Evolutionary conservation across 2,113 vertebrate genomes (phyloP).

Genomic region (Jaculus jaculus): DNA sequence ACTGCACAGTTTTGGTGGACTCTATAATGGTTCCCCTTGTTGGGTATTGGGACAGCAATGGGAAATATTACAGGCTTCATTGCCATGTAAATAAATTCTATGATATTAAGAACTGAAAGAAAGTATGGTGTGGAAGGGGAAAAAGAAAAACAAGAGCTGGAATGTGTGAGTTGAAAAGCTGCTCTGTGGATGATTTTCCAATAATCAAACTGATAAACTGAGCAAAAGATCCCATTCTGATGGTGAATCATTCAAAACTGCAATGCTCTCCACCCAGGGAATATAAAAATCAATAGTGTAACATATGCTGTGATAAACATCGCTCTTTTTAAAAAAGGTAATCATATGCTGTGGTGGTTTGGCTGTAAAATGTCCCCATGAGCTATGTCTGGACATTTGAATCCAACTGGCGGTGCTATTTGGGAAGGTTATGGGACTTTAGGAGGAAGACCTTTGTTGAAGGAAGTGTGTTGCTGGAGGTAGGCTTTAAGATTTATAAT

Average conservation of each 20-base stretch:
- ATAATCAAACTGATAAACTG: not conserved
- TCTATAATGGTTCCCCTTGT: rapidly evolving
- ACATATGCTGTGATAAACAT: not conserved
- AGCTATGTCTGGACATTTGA: too few relatives aligned
- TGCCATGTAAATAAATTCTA: not conserved
- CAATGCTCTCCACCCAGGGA: not conserved
- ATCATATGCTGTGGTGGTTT: not conserved
- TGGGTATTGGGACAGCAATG: not conserved
- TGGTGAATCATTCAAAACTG: not conserved
- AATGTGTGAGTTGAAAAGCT: not conserved
- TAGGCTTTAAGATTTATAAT: too few relatives aligned
- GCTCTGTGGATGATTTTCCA: not conserved
- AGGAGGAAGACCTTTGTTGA: too few relatives aligned
- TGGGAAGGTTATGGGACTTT: too few relatives aligned
- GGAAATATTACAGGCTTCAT: not conserved
- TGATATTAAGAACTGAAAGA: not conserved
- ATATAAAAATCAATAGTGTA: not conserved
- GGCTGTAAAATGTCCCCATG: too few relatives aligned
- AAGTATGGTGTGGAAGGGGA: not conserved
- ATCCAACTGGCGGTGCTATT: too few relatives aligned
- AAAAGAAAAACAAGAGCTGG: not conserved
- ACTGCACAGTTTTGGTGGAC: not conserved
- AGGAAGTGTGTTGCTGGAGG: too few relatives aligned
- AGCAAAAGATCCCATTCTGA: not conserved
- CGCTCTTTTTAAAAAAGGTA: not conserved